A percentile compares a stretch with the other conserved stretches of the same genome.
Conservation (phyloP, 1,140 invertebrate species). For the Sarcophaga bullata region DNA sequence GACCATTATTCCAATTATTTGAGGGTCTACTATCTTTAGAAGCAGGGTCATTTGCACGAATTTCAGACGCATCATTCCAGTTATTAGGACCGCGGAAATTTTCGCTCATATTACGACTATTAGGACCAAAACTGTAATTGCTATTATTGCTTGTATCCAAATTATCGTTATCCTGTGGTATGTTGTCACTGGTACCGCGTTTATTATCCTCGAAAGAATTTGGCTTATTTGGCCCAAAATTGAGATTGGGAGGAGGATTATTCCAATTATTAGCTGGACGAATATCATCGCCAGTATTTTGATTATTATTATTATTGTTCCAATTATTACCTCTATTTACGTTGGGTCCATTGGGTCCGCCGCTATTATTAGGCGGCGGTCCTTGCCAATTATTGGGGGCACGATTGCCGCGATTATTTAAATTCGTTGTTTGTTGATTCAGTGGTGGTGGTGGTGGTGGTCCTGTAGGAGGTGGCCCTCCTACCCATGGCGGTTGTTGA, state of each 20-base stretch:
- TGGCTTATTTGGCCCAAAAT: conserved; percentile 1
- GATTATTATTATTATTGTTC: conserved; percentile 43
- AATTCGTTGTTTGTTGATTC: neutral
- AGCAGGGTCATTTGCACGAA: conserved; percentile 34
- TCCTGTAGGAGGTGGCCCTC: neutral
- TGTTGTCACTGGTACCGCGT: conserved; percentile 1
- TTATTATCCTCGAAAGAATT: neutral
- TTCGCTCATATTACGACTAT: conserved; percentile 43
- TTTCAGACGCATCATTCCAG: neutral
- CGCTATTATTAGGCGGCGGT: neutral
- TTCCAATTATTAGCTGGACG: conserved; percentile 46
- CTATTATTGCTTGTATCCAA: conserved; percentile 37
- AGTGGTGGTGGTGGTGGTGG: neutral
- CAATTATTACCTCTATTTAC: conserved; percentile 5
- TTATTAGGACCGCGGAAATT: neutral
- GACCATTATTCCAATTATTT: neutral
- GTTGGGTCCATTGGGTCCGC: neutral
- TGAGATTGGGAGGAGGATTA: neutral
- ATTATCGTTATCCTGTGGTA: neutral
- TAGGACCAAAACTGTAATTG: conserved; percentile 43
- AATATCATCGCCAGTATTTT: conserved; percentile 20
- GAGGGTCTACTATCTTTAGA: neutral
- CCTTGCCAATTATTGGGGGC: conserved; percentile 38
- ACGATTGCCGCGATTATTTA: conserved; percentile 17
- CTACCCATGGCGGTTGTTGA: conserved; percentile 27